These are phyloP conservation scores for Asarcornis scutulata DNA, from an alignment of 2,113 vertebrate species.

Conservation along the genomic window DNA sequence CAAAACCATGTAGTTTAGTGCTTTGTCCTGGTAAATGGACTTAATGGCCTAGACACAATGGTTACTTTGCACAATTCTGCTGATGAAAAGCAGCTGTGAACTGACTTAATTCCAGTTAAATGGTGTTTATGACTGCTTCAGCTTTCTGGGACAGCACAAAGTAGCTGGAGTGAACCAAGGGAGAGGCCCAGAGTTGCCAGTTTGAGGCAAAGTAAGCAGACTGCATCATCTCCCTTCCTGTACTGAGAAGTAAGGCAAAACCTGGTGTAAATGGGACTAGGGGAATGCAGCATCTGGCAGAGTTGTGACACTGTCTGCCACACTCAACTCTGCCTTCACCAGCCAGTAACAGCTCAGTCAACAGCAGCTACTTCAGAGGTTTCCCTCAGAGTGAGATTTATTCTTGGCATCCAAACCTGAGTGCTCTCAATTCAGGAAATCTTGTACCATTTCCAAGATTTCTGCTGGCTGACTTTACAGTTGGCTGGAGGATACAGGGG, in stretches of 20 bases:
- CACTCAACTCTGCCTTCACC: slow-evolving; percentile 41
- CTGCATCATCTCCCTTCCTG: background rate
- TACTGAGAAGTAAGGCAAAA: background rate
- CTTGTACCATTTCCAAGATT: slow-evolving; percentile 65
- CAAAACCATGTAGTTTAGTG: background rate
- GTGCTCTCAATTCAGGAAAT: slow-evolving; percentile 21
- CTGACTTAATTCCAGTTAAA: background rate
- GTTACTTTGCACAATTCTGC: background rate
- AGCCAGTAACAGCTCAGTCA: slow-evolving; percentile 41
- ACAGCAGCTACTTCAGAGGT: slow-evolving; percentile 53
- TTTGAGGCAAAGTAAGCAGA: background rate
- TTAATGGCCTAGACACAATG: background rate
- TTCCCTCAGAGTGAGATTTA: slow-evolving; percentile 59
- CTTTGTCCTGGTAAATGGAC: background rate
- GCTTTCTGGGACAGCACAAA: background rate
- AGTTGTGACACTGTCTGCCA: slow-evolving; percentile 41
- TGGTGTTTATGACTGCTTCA: background rate
- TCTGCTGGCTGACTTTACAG: slow-evolving; percentile 62
- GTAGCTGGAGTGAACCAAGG: background rate
- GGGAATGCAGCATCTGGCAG: background rate
- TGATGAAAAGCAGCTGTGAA: slow-evolving; percentile 30
- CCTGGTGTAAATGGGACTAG: background rate
- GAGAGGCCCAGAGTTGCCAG: background rate
- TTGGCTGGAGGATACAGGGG: slow-evolving; percentile 58
- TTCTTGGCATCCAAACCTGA: slow-evolving; percentile 52